Conservation (phyloP, 2,797 vertebrate species). For the Hemibagrus guttatus region DNA sequence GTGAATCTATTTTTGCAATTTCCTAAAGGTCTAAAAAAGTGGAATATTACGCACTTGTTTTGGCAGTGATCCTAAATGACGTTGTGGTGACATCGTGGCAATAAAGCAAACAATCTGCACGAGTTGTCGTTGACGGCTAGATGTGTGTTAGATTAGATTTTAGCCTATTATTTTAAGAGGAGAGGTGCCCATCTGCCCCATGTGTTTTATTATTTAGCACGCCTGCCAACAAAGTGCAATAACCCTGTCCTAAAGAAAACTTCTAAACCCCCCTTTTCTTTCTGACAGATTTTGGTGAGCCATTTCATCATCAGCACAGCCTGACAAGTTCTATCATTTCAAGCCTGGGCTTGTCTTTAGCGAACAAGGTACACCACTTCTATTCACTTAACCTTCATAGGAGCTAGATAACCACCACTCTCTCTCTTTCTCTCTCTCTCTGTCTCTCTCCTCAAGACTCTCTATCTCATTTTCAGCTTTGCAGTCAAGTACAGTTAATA, state of each 20-base stretch:
- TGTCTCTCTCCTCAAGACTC: not conserved
- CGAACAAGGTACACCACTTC: constrained; percentile 32
- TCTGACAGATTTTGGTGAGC: constrained; percentile 17
- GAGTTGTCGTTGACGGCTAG: not conserved
- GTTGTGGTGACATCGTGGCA: not conserved
- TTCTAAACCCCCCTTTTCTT: not conserved
- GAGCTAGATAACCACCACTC: not conserved
- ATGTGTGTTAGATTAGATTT: not conserved
- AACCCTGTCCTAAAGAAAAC: not conserved
- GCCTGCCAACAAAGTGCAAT: not conserved
- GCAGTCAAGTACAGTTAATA: constrained; percentile 43
- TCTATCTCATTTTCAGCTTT: constrained; percentile 25
- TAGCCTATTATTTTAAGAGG: not conserved
- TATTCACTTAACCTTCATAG: constrained; percentile 36
- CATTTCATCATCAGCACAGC: not conserved
- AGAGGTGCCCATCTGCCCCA: not conserved
- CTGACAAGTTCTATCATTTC: constrained; percentile 7
- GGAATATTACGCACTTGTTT: not conserved
- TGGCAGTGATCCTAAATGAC: constrained; percentile 12
- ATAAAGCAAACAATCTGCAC: not conserved
- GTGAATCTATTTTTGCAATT: not conserved
- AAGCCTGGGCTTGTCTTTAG: constrained; percentile 29
- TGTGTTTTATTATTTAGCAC: constrained; percentile 3
- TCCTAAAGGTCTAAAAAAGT: constrained; percentile 10
- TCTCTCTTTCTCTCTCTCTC: constrained; percentile 5